Evolutionary conservation across 2,888 invertebrate species (phyloP).

Genomic region (Antheraea assamensis): DNA sequence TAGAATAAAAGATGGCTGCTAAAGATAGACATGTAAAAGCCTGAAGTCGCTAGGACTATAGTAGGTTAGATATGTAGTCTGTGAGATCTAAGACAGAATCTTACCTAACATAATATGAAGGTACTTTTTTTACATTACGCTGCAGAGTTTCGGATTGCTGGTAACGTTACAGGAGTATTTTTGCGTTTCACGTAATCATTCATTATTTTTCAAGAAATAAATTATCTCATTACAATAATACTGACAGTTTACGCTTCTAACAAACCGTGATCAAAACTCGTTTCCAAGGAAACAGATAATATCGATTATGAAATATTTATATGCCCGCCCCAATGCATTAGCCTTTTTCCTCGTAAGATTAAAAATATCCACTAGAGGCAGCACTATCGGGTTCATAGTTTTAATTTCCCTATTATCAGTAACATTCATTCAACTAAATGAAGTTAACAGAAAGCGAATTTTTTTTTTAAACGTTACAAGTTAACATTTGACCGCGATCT

Average conservation of each 20-base stretch:
- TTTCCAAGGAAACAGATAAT: conserved; percentile 2
- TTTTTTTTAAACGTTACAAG: too few species aligned
- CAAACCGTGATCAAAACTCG: background rate
- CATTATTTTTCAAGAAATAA: conserved; percentile 26
- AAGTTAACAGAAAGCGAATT: too few species aligned
- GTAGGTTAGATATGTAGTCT: background rate
- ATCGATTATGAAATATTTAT: background rate
- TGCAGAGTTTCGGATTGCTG: conserved; percentile 70
- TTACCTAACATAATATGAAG: conserved; percentile 58
- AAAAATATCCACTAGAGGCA: too few species aligned
- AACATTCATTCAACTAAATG: too few species aligned
- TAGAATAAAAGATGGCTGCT: background rate
- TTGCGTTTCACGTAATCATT: conserved; percentile 38
- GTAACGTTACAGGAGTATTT: conserved; percentile 46
- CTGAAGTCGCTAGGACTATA: too few species aligned
- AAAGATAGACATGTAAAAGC: too few species aligned
- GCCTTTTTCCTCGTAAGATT: too few species aligned
- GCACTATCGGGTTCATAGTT: too few species aligned
- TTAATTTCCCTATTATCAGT: too few species aligned
- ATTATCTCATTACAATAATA: conserved; percentile 13
- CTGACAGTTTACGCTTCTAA: background rate
- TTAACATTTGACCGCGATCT: too few species aligned
- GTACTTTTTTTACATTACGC: conserved; percentile 62
- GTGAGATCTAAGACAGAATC: background rate
- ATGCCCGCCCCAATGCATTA: too few species aligned